Evolutionary conservation across 1,140 invertebrate species (phyloP).

Genomic region (Cherax quadricarinatus): DNA sequence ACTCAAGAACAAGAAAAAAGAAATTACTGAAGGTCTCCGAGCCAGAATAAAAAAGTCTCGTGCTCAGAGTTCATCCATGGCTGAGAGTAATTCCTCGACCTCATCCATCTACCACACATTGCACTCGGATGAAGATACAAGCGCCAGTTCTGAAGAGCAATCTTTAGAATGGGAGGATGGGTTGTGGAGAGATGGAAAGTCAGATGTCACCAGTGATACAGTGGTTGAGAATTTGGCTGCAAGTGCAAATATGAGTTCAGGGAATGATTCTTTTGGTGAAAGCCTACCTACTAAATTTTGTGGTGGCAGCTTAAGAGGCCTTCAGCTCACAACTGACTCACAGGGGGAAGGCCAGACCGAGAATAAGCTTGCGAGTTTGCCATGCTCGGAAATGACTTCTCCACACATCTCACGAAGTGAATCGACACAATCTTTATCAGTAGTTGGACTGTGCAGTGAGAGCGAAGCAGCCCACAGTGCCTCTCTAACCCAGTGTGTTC

Average conservation of each 20-base stretch:
- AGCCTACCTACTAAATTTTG: background rate
- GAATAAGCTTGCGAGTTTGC: background rate
- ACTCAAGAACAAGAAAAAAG: slow-evolving; percentile 5
- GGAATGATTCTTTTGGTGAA: background rate
- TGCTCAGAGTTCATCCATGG: background rate
- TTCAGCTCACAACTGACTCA: background rate
- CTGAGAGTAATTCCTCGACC: slow-evolving; percentile 25
- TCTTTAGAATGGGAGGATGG: slow-evolving; percentile 12
- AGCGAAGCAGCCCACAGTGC: slow-evolving; percentile 57
- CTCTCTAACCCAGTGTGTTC: slow-evolving; percentile 57
- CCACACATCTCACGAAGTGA: background rate
- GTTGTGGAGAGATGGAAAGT: background rate
- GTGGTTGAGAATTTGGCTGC: background rate
- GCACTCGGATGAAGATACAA: slow-evolving; percentile 25
- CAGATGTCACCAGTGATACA: background rate
- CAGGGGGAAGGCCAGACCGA: background rate
- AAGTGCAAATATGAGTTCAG: background rate
- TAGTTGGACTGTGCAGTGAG: slow-evolving; percentile 32
- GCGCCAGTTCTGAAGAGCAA: slow-evolving; percentile 14
- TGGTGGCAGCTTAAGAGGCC: background rate
- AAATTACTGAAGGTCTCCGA: background rate
- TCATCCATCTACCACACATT: slow-evolving; percentile 43
- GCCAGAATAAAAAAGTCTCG: background rate
- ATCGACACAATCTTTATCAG: background rate
- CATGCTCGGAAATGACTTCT: background rate